Evolutionary conservation across 2,113 vertebrate species (phyloP), one percentile per base, ranked within the genome.

Genomic region (Phaethornis superciliosus): DNA sequence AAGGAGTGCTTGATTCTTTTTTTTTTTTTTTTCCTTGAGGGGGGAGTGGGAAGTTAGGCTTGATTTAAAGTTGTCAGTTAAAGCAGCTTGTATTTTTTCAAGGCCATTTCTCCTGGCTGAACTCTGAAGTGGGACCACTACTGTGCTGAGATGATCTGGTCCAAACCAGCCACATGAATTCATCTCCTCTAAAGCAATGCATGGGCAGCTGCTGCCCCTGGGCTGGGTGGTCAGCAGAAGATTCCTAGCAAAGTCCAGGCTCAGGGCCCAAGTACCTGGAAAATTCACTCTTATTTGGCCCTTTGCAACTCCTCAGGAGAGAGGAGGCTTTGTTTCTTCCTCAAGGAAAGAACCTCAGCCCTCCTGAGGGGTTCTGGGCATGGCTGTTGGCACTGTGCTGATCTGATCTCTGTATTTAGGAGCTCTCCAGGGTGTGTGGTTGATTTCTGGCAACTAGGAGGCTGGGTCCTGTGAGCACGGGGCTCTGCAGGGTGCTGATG

Each of bases 291-390:
- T 1, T 19, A 1, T 56, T 18, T 60, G 32, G 28, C 6, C 42
- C 27, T 24, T 22, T 46, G 69, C 3, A 2, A 1, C 10, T 49
- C 32, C 9, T 9, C 0, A 1, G 37, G 52, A 8, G 1, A 0
- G 9, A 30, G 28, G 46, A 26, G 33, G 1, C 4, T 60, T 28
- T 15, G 2, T 3, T 7, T 5, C 18, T 33, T 1, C 1, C 15
- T 1, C 24, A 1, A 1, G 62, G 27, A 23, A 33, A 32, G 33
- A 4, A 21, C 1, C 3, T 10, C 42, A 8, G 8, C 47, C 52
- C 49, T 4, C 1, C 3, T 11, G 32, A 59, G 44, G 21, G 30
- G 14, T 6, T 55, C 2, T 9, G 6, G 28, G 1, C 6, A 6
- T 0, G 9, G 51, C 2, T 6, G 24, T 0, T 37, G 88, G 54